These are phyloP conservation scores for Orgyia antiqua DNA, from an alignment of 2,888 invertebrate species.

Conservation along the genomic window DNA sequence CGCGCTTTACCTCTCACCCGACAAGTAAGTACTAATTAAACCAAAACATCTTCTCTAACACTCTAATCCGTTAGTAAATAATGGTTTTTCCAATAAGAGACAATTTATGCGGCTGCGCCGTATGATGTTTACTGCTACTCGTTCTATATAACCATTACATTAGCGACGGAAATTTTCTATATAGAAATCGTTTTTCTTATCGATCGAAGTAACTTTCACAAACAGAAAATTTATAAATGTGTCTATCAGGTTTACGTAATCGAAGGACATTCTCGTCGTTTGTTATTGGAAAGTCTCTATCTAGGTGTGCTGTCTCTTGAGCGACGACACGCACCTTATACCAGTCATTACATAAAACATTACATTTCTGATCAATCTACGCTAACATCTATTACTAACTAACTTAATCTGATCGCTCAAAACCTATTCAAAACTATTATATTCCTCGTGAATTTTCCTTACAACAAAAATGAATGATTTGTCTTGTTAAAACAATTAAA, in stretches of 20 bases:
- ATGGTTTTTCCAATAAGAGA: conserved; percentile 44
- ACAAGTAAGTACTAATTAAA: conserved; percentile 31
- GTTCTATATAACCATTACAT: conserved; percentile 38
- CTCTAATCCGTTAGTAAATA: conserved; percentile 45
- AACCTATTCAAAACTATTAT: too few relatives aligned
- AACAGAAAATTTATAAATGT: conserved; percentile 55
- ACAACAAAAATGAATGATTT: too few relatives aligned
- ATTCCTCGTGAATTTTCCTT: too few relatives aligned
- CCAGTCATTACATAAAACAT: conserved; percentile 47
- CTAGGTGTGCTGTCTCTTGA: conserved; percentile 34
- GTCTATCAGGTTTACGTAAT: conserved; percentile 63
- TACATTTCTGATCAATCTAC: conserved; percentile 25
- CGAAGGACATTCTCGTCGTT: conserved; percentile 45
- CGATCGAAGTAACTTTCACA: conserved; percentile 43
- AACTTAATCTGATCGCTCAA: too few relatives aligned
- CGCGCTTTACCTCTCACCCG: conserved; percentile 21
- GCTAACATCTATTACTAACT: conserved; percentile 14
- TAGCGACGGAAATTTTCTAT: conserved; percentile 45
- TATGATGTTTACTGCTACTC: conserved; percentile 51
- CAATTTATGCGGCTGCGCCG: conserved; percentile 55
- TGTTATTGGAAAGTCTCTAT: conserved; percentile 48
- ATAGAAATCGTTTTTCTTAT: conserved; percentile 45
- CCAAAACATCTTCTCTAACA: conserved; percentile 5
- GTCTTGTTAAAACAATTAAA: too few relatives aligned
- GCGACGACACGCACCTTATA: conserved; percentile 25